These are phyloP conservation scores for Orthonevra nobilis DNA, from an alignment of 2,888 invertebrate genomes.

Conservation along the genomic window DNA sequence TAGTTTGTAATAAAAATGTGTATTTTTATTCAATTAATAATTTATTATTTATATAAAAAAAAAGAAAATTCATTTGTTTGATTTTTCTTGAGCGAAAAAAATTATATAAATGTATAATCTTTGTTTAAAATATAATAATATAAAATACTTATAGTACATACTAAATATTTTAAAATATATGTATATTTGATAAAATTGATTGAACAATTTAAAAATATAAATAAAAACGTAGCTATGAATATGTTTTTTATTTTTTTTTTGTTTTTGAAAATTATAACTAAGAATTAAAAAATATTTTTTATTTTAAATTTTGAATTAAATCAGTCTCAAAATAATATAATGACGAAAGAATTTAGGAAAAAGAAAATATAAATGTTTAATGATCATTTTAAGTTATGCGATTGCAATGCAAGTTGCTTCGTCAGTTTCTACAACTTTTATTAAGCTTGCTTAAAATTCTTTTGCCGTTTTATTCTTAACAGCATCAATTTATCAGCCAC, in stretches of 20 bases:
- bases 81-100: conserved; percentile 36
- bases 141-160: conserved; percentile 63
- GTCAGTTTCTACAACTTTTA: too few relatives aligned
- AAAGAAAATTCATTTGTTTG: conserved; percentile 54
- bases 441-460: too few relatives aligned
- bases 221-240: conserved; percentile 66
- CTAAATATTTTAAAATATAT: too few relatives aligned
- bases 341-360: conserved; percentile 35
- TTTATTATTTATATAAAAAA: conserved; percentile 48
- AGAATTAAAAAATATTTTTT: conserved; percentile 47
- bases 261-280: conserved; percentile 57
- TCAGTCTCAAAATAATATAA: conserved; percentile 71
- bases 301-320: conserved; percentile 65
- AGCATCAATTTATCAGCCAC: too few relatives aligned
- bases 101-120: conserved; percentile 56
- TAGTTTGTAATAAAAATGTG: conserved; percentile 70
- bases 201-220: conserved; percentile 52
- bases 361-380: conserved; percentile 15
- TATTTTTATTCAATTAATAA: conserved; percentile 62
- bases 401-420: too few relatives aligned
- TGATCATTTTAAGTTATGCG: conserved; percentile 6
- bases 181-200: conserved; percentile 70
- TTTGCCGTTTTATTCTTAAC: too few relatives aligned
- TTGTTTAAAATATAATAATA: conserved; percentile 53
- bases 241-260: conserved; percentile 16